These are phyloP conservation scores for Phataginus tetradactyla DNA, from an alignment of 2,797 vertebrate genomes.

Conservation along the genomic window DNA sequence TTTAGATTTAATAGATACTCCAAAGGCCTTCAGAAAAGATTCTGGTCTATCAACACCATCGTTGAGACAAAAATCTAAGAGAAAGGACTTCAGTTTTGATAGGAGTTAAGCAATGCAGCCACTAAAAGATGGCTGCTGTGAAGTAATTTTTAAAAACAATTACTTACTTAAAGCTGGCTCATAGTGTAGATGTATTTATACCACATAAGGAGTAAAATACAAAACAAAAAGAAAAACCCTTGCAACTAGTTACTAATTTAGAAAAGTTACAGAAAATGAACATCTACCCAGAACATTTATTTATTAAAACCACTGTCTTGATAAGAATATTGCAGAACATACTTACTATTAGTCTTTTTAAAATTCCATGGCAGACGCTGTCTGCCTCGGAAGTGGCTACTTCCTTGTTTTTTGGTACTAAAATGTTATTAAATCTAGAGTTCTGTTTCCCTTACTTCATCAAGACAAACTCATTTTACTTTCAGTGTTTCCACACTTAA, in stretches of 20 bases:
- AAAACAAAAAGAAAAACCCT: conserved; percentile 48
- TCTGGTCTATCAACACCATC: conserved; percentile 24
- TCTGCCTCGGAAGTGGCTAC: conserved; percentile 49
- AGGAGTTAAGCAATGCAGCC: conserved; percentile 45
- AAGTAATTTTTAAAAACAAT: conserved; percentile 57
- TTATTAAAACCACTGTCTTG: conserved; percentile 44
- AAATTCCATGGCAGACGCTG: conserved; percentile 52
- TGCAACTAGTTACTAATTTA: conserved; percentile 56
- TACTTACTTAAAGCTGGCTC: conserved; percentile 35
- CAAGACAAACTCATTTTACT: conserved; percentile 60
- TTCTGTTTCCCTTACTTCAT: conserved; percentile 59
- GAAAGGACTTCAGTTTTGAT: conserved; percentile 53
- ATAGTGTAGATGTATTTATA: conserved; percentile 17
- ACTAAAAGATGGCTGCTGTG: conserved; percentile 2
- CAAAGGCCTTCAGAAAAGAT: conserved; percentile 58
- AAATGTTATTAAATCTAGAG: conserved; percentile 57
- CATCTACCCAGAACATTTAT: not conserved
- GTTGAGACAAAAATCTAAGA: conserved; percentile 39
- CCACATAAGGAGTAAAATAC: conserved; percentile 16
- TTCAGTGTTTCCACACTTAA: conserved; percentile 63
- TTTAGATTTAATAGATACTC: conserved; percentile 33
- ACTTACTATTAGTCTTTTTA: conserved; percentile 76
- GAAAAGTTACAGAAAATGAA: conserved; percentile 47
- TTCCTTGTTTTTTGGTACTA: conserved; percentile 62
- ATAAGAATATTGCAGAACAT: conserved; percentile 56